These are phyloP conservation scores for Chauna torquata DNA, from an alignment of 2,113 vertebrate species.

Conservation along the genomic window DNA sequence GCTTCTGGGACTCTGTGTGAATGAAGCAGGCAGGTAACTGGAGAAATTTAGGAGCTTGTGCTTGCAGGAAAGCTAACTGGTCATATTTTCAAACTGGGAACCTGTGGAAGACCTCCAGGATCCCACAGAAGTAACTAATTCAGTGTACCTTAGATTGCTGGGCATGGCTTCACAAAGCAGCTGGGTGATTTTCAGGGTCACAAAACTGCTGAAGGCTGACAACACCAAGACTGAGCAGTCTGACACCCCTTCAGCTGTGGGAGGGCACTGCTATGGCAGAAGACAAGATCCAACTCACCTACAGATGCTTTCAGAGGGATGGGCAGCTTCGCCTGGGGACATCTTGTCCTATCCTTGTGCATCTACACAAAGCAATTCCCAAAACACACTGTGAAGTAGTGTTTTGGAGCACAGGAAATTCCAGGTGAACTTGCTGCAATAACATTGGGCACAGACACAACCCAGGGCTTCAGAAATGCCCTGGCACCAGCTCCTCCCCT, in stretches of 20 bases:
- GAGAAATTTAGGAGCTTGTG: neutral
- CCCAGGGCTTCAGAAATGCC: neutral
- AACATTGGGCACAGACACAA: neutral
- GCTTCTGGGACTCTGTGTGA: neutral
- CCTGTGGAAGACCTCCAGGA: neutral
- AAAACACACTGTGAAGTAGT: rapidly evolving
- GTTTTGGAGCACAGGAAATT: neutral
- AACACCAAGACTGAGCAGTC: neutral
- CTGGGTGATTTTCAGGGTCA: neutral
- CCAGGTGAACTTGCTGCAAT: rapidly evolving
- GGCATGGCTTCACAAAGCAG: neutral
- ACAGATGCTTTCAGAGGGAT: rapidly evolving
- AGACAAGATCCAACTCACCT: neutral
- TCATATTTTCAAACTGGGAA: neutral
- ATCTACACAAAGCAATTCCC: neutral
- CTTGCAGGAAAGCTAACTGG: neutral
- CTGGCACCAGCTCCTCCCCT: neutral
- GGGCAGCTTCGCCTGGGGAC: neutral
- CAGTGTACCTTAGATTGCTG: neutral
- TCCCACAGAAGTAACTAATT: neutral
- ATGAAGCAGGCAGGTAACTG: neutral
- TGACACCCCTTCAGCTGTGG: neutral
- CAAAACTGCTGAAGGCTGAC: neutral
- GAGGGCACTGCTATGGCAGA: neutral
- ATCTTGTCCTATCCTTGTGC: neutral